phyloP scores from a whole-genome alignment of 2,888 invertebrate genomes.

The Tiliacea citrago region DNA sequence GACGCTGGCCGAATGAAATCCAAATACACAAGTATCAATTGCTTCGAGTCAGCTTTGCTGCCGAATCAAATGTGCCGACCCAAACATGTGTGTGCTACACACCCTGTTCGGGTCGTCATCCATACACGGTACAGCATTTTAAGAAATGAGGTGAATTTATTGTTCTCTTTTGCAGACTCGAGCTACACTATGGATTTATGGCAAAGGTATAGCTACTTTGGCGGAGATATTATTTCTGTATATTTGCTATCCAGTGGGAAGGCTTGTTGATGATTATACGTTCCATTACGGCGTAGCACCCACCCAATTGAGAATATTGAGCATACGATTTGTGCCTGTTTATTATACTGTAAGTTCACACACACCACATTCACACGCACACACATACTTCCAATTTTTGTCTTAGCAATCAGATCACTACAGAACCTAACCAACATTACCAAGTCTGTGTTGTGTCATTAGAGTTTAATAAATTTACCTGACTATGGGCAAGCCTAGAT shows the following conservation, averaged over 20 bases:
- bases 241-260: conserved; percentile 74
- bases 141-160: not conserved
- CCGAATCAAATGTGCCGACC: not conserved
- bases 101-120: not conserved
- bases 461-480: not conserved
- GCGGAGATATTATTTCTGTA: conserved; percentile 70
- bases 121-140: no score
- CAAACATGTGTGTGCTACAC: no score
- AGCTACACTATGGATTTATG: conserved; percentile 59
- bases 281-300: conserved; percentile 74
- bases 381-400: not conserved
- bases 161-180: conserved; percentile 60
- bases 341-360: conserved; percentile 71
- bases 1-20: not conserved
- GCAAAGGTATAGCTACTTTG: conserved; percentile 65
- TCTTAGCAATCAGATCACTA: not conserved
- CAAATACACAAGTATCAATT: not conserved
- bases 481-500: no score
- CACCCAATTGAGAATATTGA: conserved; percentile 64
- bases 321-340: conserved; percentile 70
- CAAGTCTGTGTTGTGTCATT: not conserved
- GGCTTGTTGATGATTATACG: conserved; percentile 77
- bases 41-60: not conserved
- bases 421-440: no score
- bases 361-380: not conserved